A percentile compares a stretch with the other conserved stretches of the same genome.
Evolutionary conservation across 2,113 vertebrate species (phyloP).

Genomic region (Cromileptes altivelis): DNA sequence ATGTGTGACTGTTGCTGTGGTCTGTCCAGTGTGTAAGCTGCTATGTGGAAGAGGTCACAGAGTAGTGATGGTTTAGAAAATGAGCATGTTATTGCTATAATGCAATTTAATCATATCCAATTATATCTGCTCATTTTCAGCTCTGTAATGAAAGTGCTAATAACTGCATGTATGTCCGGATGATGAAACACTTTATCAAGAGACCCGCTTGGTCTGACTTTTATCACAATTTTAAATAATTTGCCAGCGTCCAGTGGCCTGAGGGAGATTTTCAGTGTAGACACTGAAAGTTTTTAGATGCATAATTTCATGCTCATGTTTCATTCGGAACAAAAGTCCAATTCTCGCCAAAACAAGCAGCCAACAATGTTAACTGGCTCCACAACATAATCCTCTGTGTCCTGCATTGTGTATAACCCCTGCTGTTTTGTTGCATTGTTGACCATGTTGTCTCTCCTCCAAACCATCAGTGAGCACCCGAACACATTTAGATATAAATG

Average conservation of each 20-base stretch:
- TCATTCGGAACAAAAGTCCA: constrained; percentile 23
- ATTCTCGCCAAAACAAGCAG: constrained; percentile 41
- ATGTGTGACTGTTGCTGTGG: neutral
- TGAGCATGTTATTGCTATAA: neutral
- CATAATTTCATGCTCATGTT: constrained; percentile 23
- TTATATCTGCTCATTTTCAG: constrained; percentile 9
- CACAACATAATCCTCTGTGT: constrained; percentile 53
- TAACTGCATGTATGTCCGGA: neutral
- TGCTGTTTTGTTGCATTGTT: constrained; percentile 49
- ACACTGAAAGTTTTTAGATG: constrained; percentile 1
- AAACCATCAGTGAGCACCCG: constrained; percentile 25
- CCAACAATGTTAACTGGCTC: constrained; percentile 37
- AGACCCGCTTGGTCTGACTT: neutral
- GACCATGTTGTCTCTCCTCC: constrained; percentile 45
- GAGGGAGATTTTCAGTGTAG: neutral
- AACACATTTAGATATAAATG: constrained; percentile 26
- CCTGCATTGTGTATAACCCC: constrained; percentile 42
- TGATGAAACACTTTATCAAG: constrained; percentile 3
- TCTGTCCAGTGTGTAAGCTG: neutral
- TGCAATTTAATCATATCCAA: constrained; percentile 9
- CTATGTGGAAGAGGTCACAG: neutral
- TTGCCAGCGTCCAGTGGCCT: neutral
- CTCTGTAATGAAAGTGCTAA: constrained; percentile 18
- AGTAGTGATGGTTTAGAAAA: neutral
- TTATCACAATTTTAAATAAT: neutral